A percentile compares a stretch with the other conserved stretches of the same genome.
Conservation (phyloP, 2,888 invertebrate species). For the Drosophila yooni region DNA sequence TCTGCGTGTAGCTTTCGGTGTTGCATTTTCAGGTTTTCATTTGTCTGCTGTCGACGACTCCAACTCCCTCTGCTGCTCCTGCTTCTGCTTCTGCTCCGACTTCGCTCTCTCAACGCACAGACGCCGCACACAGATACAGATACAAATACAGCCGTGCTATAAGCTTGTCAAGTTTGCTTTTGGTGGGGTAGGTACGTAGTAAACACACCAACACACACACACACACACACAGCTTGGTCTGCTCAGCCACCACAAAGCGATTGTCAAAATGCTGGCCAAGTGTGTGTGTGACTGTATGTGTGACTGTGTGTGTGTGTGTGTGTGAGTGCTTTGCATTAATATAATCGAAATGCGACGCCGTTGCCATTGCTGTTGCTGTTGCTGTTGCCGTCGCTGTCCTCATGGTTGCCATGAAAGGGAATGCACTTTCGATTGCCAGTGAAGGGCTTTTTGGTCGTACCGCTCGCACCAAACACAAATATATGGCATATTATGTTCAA, state of each 20-base stretch:
- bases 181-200: conserved; percentile 84
- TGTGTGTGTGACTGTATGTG: conserved; percentile 3
- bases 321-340: conserved; percentile 76
- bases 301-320: conserved; percentile 20
- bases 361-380: conserved; percentile 10
- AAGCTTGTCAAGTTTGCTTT: conserved; percentile 81
- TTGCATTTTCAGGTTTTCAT: conserved; percentile 71
- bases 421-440: conserved; percentile 79
- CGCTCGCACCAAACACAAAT: conserved; percentile 57
- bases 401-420: conserved; percentile 76
- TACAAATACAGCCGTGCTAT: conserved; percentile 27
- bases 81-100: conserved; percentile 11
- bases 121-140: conserved; percentile 31
- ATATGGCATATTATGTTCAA: conserved; percentile 77
- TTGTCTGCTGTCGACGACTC: conserved; percentile 45
- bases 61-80: conserved; percentile 9
- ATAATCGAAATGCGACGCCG: conserved; percentile 77
- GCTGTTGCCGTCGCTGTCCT: conserved; percentile 36
- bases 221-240: conserved; percentile 29
- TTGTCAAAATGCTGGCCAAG: conserved; percentile 31
- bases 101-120: conserved; percentile 43
- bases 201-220: conserved; percentile 39
- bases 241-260: conserved; percentile 58
- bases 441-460: conserved; percentile 58
- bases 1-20: conserved; percentile 47